Conservation (phyloP, 1,140 invertebrate species). For the Cydia fagiglandana region DNA sequence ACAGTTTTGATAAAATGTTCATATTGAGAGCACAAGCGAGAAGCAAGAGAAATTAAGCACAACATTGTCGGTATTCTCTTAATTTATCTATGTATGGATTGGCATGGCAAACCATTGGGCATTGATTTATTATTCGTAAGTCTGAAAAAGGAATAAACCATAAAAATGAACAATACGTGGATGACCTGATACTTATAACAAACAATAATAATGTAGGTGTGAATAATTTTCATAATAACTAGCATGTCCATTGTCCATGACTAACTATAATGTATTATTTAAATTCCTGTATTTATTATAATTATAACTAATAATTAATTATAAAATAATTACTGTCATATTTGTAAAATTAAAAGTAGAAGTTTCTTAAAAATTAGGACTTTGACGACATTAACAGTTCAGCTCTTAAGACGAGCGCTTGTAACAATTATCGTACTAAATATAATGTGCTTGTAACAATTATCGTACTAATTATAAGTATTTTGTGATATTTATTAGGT, state of each 20-base stretch:
- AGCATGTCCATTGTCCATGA: not conserved
- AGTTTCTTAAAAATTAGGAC: not conserved
- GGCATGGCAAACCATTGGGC: no score
- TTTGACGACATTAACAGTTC: not conserved
- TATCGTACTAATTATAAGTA: not conserved
- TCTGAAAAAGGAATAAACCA: no score
- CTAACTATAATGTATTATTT: not conserved
- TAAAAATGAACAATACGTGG: no score
- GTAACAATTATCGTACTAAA: not conserved
- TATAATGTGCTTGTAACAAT: not conserved
- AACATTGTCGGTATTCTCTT: no score
- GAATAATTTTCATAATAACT: not conserved
- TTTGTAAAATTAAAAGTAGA: not conserved
- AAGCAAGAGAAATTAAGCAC: no score
- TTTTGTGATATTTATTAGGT: not conserved
- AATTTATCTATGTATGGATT: no score
- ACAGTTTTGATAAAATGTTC: no score
- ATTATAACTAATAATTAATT: not conserved
- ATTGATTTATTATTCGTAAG: no score
- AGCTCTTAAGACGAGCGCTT: not conserved
- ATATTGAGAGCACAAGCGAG: no score
- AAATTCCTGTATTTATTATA: not conserved
- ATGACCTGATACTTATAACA: not conserved
- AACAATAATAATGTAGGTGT: not conserved
- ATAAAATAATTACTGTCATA: not conserved